Evolutionary conservation across 2,113 vertebrate species (phyloP), one percentile per base, ranked within the genome.

Genomic region (Camelus dromedarius): DNA sequence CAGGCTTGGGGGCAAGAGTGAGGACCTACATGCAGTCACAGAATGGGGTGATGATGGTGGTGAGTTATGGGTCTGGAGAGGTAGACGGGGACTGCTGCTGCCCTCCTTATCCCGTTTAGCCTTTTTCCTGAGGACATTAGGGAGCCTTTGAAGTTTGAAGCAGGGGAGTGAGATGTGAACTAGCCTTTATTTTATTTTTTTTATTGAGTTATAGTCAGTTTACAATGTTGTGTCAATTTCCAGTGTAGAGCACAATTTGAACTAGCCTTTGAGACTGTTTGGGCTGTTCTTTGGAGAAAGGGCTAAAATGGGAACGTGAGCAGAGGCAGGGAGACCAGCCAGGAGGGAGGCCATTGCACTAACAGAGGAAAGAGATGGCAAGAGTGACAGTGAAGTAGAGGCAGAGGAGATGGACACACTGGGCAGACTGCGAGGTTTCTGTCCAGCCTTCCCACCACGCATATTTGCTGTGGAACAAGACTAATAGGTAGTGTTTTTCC

Each of bases 301-400:
- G 46, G 22, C 32, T n/a, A n/a, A 12, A 69, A 87, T 42, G 18
- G 22, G 46, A 13, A n/a, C 26, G 8, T 0, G 5, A 28, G 14
- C 24, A 48, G 79, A 64, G 52, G 19, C 70, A 56, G 52, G 24
- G 82, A 75, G 38, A 48, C 35, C 5, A 22, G 2, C 10, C 13
- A 73, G 50, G 50, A 77, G 32, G n/a, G 18, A 48, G 32, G 38
- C 30, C 8, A 4, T 70, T 3, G 3, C 3, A 24, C 18, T 18
- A 12, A 24, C 50, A 30, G 26, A 32, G 72, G 56, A 56, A 75
- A 20, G 60, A 81, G 38, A 24, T 4, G 15, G 18, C 1, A 6
- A 35, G n/a, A 12, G 18, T 20, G 38, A 42, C 24, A 30, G 14
- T 5, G 13, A 22, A 28, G 28, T 2, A 24, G 8, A 0, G 0